A percentile compares a stretch with the other conserved stretches of the same genome.
Evolutionary conservation across 2,888 invertebrate genomes (phyloP).

Genomic region (Leptothorax acervorum): DNA sequence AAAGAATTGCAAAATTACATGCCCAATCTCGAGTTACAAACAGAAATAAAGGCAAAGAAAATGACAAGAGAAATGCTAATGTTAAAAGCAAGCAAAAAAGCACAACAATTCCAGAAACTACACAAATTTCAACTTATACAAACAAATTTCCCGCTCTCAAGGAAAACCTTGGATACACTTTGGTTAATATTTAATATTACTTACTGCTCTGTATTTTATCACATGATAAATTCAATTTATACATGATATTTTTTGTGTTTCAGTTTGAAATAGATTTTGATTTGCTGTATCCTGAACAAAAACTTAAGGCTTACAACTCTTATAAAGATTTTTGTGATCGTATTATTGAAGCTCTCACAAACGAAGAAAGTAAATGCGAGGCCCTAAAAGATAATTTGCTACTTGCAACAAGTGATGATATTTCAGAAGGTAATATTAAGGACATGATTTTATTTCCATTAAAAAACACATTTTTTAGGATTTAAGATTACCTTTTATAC

Average conservation of each 20-base stretch:
- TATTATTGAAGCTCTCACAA: background rate
- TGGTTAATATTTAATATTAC: conserved; percentile 13
- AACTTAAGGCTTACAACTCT: background rate
- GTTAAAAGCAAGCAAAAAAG: background rate
- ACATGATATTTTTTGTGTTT: background rate
- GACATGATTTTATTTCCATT: background rate
- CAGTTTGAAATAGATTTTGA: conserved; percentile 1
- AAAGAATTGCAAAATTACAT: conserved; percentile 4
- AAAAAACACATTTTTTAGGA: background rate
- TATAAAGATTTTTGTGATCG: background rate
- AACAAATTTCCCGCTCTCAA: background rate
- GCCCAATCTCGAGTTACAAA: conserved; percentile 2
- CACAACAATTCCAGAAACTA: background rate
- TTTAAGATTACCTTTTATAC: background rate
- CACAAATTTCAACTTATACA: background rate
- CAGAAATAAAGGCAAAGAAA: background rate
- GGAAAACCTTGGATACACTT: background rate
- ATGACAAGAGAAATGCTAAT: background rate
- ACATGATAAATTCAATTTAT: background rate
- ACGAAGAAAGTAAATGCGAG: background rate
- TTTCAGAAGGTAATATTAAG: background rate
- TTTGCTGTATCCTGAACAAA: background rate
- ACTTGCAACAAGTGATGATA: background rate
- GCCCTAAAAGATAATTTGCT: conserved; percentile 12
- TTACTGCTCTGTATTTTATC: background rate